Conservation (phyloP, 2,888 invertebrate genomes). For the Ormyrus thymus region DNA sequence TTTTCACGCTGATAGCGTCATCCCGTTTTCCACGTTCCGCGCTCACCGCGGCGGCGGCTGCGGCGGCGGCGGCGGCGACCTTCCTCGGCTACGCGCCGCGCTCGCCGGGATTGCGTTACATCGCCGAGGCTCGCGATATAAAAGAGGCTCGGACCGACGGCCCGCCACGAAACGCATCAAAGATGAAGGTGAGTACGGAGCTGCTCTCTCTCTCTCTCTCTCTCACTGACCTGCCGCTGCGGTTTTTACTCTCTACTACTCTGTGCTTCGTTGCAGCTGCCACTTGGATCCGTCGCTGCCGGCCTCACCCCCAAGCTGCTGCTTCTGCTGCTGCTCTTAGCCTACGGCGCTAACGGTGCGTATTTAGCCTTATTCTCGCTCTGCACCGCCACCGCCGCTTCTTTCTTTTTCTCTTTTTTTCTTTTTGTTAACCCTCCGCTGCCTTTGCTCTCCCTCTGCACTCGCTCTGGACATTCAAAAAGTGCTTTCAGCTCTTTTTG, state of each 20-base stretch:
- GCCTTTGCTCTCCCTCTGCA: too few species aligned
- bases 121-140: conserved; percentile 36
- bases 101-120: conserved; percentile 32
- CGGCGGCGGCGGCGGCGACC: conserved; percentile 3
- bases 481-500: conserved; percentile 15
- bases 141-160: conserved; percentile 36
- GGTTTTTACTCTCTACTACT: neutral
- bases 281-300: conserved; percentile 26
- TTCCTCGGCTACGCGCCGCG: conserved; percentile 7
- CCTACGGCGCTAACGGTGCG: conserved; percentile 52
- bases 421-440: neutral
- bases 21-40: too few species aligned
- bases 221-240: neutral
- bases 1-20: too few species aligned
- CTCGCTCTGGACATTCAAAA: neutral
- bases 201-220: neutral
- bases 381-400: neutral
- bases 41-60: neutral
- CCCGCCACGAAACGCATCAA: conserved; percentile 47
- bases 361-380: conserved; percentile 42
- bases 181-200: conserved; percentile 53
- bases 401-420: neutral
- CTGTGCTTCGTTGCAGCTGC: conserved; percentile 35
- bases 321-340: conserved; percentile 32
- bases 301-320: conserved; percentile 9